Evolutionary conservation across 1,140 invertebrate genomes (phyloP).

Genomic region (Scaptomyza hsui): DNA sequence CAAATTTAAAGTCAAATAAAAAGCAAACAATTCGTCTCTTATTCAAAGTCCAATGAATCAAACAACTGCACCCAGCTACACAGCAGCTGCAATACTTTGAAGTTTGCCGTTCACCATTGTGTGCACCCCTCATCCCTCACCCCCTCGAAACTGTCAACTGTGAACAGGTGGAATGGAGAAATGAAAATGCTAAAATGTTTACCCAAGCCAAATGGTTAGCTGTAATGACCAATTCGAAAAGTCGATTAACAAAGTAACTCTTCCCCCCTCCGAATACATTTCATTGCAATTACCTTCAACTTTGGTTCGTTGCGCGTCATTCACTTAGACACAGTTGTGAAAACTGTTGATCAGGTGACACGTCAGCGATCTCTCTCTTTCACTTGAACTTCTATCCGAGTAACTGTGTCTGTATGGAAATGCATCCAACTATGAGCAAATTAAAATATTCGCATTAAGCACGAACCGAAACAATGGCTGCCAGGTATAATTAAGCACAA

Average conservation of each 20-base stretch:
- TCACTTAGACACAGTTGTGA: slow-evolving; percentile 29
- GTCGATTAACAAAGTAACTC: slow-evolving; percentile 47
- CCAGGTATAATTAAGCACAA: slow-evolving; percentile 63
- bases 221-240: slow-evolving; percentile 67
- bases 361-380: slow-evolving; percentile 15
- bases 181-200: slow-evolving; percentile 68
- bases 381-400: background rate
- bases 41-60: background rate
- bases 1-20: slow-evolving; percentile 15
- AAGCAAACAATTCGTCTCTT: slow-evolving; percentile 10
- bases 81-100: slow-evolving; percentile 20
- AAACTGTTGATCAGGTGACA: slow-evolving; percentile 59
- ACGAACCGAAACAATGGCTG: slow-evolving; percentile 59
- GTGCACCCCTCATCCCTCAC: too few relatives aligned
- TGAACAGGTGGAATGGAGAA: slow-evolving; percentile 58
- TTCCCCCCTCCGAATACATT: background rate
- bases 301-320: background rate
- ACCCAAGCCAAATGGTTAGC: slow-evolving; percentile 67
- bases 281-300: slow-evolving; percentile 8
- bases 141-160: slow-evolving; percentile 36
- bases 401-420: background rate
- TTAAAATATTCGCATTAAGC: slow-evolving; percentile 69
- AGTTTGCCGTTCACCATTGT: background rate
- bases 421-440: slow-evolving; percentile 32
- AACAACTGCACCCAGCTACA: background rate